A percentile compares a stretch with the other conserved stretches of the same genome.
These are phyloP conservation scores for Graphium colonna DNA, from an alignment of 2,888 invertebrate species.

Conservation along the genomic window DNA sequence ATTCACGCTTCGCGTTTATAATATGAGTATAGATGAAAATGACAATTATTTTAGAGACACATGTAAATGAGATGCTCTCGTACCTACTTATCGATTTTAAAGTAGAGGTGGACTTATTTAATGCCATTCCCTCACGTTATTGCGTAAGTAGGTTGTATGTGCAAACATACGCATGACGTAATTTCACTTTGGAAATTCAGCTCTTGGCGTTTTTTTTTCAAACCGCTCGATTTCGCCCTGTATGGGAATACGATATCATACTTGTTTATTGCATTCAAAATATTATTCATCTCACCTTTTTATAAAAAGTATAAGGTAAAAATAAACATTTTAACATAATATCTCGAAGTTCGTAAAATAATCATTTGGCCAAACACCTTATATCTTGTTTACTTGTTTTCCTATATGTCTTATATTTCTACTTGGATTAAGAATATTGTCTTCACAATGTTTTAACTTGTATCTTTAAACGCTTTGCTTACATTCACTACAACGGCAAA, in stretches of 20 bases:
- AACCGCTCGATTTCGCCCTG: neutral
- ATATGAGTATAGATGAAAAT: neutral
- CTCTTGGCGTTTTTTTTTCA: neutral
- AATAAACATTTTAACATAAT: no score
- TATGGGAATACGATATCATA: neutral
- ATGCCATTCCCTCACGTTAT: constrained; percentile 12
- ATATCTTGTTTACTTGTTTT: no score
- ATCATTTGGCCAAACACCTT: no score
- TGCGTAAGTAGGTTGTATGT: constrained; percentile 18
- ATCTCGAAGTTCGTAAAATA: no score
- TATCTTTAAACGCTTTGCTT: no score
- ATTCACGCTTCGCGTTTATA: neutral
- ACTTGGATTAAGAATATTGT: no score
- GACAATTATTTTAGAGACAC: neutral
- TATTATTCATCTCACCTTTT: no score
- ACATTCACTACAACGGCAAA: no score
- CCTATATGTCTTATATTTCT: no score
- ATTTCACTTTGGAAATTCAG: constrained; percentile 1
- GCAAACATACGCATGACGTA: constrained; percentile 10
- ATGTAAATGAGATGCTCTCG: constrained; percentile 29
- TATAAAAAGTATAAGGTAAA: no score
- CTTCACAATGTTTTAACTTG: no score
- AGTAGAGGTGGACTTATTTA: constrained; percentile 23
- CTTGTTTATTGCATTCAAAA: neutral
- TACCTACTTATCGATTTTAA: constrained; percentile 40